phyloP scores from a whole-genome alignment of 1,140 invertebrate species.

The Carposina sasakii region DNA sequence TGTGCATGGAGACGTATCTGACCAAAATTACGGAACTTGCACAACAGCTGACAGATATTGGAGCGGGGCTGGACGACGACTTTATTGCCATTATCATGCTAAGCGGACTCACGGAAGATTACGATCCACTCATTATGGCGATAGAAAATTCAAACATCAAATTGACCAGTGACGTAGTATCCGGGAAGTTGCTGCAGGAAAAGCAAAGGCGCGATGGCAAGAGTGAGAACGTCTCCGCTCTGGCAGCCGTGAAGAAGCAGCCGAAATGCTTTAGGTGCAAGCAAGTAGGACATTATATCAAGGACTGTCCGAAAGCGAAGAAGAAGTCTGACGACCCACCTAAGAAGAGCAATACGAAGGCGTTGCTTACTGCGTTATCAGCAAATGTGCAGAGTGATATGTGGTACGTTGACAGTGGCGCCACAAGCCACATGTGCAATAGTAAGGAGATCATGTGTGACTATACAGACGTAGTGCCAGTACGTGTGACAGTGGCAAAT shows the following conservation, averaged over 20 bases:
- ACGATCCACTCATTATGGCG: slow-evolving; percentile 14
- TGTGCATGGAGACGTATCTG: neutral
- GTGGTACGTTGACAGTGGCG: slow-evolving; percentile 25
- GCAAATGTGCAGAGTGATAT: neutral
- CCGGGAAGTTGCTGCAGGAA: slow-evolving; percentile 1
- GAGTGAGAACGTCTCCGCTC: neutral
- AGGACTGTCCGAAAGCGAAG: neutral
- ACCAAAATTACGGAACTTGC: neutral
- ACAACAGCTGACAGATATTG: slow-evolving; percentile 9
- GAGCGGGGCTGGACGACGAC: slow-evolving; percentile 14
- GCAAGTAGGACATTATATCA: slow-evolving; percentile 4
- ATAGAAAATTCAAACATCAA: slow-evolving; percentile 12
- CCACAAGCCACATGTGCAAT: slow-evolving; percentile 18
- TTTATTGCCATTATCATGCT: slow-evolving; percentile 18
- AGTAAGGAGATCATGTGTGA: neutral
- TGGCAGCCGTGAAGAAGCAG: neutral
- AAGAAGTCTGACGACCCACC: neutral
- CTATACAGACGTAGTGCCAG: neutral
- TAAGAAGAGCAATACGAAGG: neutral
- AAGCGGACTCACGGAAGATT: slow-evolving; percentile 15
- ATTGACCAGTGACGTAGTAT: slow-evolving; percentile 11
- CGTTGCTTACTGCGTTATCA: neutral
- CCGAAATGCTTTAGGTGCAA: slow-evolving; percentile 6
- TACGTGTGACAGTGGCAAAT: neutral
- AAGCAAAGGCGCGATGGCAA: slow-evolving; percentile 1